Percentiles rank a stretch among this genome's conserved stretches.
These are phyloP conservation scores for Mustelus asterias DNA, from an alignment of 2,113 vertebrate genomes.

Conservation along the genomic window DNA sequence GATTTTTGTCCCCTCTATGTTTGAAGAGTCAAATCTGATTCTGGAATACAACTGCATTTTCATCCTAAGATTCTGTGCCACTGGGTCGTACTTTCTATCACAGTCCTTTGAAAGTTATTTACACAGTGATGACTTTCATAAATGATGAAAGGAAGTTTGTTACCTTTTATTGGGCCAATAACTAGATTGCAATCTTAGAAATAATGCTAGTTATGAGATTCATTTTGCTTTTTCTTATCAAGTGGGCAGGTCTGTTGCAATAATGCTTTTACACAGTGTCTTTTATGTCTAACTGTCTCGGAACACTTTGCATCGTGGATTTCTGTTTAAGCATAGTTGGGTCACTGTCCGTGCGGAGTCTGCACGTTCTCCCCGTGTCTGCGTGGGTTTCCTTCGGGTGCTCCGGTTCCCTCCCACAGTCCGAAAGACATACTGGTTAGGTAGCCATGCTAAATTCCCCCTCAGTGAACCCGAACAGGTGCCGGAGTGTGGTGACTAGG, in stretches of 20 bases:
- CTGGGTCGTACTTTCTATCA: background rate
- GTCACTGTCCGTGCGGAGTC: too few relatives aligned
- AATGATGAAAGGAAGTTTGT: background rate
- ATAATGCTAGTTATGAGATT: background rate
- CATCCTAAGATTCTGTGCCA: too few relatives aligned
- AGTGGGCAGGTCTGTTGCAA: background rate
- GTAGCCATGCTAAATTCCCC: too few relatives aligned
- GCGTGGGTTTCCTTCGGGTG: too few relatives aligned
- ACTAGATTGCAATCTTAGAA: background rate
- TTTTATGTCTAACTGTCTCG: background rate
- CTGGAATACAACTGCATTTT: background rate
- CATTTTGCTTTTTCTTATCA: constrained; percentile 17
- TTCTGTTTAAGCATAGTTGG: background rate
- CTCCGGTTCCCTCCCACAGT: too few relatives aligned
- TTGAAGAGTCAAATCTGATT: background rate
- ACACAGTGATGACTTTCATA: background rate
- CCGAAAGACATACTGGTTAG: too few relatives aligned
- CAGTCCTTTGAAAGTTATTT: background rate
- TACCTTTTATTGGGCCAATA: background rate
- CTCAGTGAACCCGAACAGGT: too few relatives aligned
- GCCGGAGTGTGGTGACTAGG: too few relatives aligned
- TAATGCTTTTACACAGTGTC: background rate
- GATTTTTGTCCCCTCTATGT: too few relatives aligned
- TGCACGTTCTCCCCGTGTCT: too few relatives aligned
- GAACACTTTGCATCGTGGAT: background rate